A percentile compares a stretch with the other conserved stretches of the same genome.
Evolutionary conservation across 2,888 invertebrate genomes (phyloP).

Genomic region (Meghimatium bilineatum): DNA sequence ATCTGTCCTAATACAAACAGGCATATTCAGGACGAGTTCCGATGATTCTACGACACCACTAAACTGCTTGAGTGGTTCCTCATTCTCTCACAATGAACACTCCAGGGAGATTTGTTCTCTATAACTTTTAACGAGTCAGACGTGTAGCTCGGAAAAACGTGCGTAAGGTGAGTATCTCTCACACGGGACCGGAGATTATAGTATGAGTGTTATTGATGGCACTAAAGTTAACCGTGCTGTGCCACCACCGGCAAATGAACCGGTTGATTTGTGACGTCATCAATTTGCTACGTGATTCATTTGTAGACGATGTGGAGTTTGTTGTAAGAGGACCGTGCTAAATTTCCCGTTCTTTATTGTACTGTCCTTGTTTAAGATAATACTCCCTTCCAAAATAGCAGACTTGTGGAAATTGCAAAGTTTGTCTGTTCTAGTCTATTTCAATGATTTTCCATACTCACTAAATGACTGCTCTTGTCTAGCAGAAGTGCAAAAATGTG

Average conservation of each 20-base stretch:
- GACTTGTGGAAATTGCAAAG: too few relatives aligned
- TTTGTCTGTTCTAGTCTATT: too few relatives aligned
- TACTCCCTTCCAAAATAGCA: too few relatives aligned
- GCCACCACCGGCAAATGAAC: neutral
- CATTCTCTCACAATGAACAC: neutral
- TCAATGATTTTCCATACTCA: too few relatives aligned
- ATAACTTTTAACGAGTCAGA: neutral
- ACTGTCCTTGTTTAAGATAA: neutral
- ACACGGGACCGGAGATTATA: conserved; percentile 5
- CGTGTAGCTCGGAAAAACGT: neutral
- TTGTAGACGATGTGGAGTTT: neutral
- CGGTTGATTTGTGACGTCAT: conserved; percentile 15
- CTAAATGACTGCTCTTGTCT: too few relatives aligned
- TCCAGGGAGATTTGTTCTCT: neutral
- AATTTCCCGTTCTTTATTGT: neutral
- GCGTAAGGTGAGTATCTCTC: neutral
- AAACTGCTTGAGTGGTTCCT: neutral
- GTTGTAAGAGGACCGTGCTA: neutral
- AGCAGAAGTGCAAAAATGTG: neutral
- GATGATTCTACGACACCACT: neutral
- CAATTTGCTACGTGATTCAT: conserved; percentile 9
- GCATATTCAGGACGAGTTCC: too few relatives aligned
- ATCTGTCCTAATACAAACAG: too few relatives aligned
- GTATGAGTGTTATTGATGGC: neutral
- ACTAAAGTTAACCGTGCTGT: neutral